Percentiles rank a stretch among this genome's conserved stretches.
phyloP scores from a whole-genome alignment of 2,113 vertebrate genomes.

The Kobus ellipsiprymnus region DNA sequence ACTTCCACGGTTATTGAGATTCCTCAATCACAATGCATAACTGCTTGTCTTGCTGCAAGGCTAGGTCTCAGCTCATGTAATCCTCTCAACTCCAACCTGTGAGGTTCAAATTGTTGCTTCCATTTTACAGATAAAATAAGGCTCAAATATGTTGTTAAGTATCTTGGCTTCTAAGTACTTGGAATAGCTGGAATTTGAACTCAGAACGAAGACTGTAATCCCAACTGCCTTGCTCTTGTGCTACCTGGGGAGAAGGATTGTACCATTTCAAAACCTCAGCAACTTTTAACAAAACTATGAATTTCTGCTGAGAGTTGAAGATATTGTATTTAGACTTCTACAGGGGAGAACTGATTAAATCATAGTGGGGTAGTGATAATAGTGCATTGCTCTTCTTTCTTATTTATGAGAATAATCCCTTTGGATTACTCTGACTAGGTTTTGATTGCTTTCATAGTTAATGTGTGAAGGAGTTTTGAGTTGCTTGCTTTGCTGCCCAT shows the following conservation, averaged over 20 bases:
- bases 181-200: not conserved
- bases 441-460: not conserved
- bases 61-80: not conserved
- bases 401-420: not conserved
- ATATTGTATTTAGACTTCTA: not conserved
- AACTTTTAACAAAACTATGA: not conserved
- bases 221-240: not conserved
- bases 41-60: not conserved
- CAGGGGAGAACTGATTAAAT: not conserved
- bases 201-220: not conserved
- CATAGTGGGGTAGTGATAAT: not conserved
- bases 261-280: not conserved
- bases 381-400: not conserved
- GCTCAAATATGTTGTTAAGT: not conserved
- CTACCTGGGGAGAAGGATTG: not conserved
- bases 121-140: not conserved
- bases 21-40: not conserved
- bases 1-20: not conserved
- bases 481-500: constrained; percentile 21
- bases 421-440: not conserved
- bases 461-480: not conserved
- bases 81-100: not conserved
- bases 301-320: not conserved
- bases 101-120: not conserved
- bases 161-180: not conserved